Percentiles rank a stretch among this genome's conserved stretches.
Evolutionary conservation across 2,888 invertebrate species (phyloP).

Genomic region (Tanytarsus gracilentus): DNA sequence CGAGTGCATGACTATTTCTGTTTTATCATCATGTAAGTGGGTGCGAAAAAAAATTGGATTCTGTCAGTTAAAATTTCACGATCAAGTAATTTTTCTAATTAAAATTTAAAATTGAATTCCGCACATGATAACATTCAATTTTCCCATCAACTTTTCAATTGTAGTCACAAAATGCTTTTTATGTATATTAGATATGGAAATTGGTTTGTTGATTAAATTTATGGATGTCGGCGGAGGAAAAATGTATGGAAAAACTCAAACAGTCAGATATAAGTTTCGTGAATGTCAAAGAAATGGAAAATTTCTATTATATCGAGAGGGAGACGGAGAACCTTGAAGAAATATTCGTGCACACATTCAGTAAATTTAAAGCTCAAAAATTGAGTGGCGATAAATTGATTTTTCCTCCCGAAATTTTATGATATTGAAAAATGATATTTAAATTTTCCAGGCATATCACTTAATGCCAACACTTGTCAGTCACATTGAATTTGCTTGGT

Average conservation of each 20-base stretch:
- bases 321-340: not conserved
- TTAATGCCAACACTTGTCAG: no score
- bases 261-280: not conserved
- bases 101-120: no score
- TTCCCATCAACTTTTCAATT: no score
- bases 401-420: no score
- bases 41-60: no score
- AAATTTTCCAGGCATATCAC: no score
- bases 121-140: not conserved
- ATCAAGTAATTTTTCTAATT: no score
- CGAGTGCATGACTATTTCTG: no score
- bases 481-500: no score
- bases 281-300: constrained; percentile 10
- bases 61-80: no score
- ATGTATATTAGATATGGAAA: not conserved
- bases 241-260: not conserved
- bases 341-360: not conserved
- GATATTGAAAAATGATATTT: no score
- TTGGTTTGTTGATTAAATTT: not conserved
- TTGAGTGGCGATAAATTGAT: not conserved
- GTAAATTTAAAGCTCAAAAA: not conserved
- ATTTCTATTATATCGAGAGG: not conserved
- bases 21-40: no score
- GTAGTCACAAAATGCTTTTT: not conserved
- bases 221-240: not conserved